Conservation (phyloP, 2,888 invertebrate genomes). For the Isotomurus palustris region DNA sequence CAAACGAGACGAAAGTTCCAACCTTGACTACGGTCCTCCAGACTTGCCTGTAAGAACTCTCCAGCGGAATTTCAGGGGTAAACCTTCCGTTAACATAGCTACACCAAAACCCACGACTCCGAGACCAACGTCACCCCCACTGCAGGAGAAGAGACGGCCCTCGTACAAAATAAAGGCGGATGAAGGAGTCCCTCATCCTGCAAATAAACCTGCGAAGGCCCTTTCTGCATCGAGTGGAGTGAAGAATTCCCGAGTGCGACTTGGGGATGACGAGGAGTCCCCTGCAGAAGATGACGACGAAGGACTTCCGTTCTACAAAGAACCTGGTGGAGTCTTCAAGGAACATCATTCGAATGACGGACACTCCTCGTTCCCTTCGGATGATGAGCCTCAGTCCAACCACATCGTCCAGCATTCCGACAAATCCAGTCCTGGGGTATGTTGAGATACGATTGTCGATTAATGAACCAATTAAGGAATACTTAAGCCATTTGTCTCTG, state of each 20-base stretch:
- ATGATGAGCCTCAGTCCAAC: conserved; percentile 2
- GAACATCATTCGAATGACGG: conserved; percentile 7
- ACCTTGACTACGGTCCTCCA: neutral
- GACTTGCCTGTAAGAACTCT: conserved; percentile 16
- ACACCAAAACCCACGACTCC: conserved; percentile 16
- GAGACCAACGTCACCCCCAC: conserved; percentile 15
- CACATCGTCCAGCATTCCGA: conserved; percentile 2
- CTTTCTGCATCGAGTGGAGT: conserved; percentile 28
- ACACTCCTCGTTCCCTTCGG: neutral
- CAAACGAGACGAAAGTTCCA: neutral
- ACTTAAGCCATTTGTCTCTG: too few species aligned
- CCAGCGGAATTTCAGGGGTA: conserved; percentile 8
- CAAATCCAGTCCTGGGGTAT: neutral
- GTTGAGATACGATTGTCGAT: too few species aligned
- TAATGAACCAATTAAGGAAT: too few species aligned
- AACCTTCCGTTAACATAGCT: conserved; percentile 7
- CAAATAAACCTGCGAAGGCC: conserved; percentile 6
- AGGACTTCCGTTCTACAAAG: conserved; percentile 44
- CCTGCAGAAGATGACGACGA: conserved; percentile 24
- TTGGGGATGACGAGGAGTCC: neutral
- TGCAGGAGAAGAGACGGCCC: conserved; percentile 14
- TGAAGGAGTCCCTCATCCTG: neutral
- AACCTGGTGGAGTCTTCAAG: conserved; percentile 44
- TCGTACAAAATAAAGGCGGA: neutral
- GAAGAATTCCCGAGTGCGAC: conserved; percentile 27